Conservation (phyloP, 2,888 invertebrate species). For the Geophilus truncorum region DNA sequence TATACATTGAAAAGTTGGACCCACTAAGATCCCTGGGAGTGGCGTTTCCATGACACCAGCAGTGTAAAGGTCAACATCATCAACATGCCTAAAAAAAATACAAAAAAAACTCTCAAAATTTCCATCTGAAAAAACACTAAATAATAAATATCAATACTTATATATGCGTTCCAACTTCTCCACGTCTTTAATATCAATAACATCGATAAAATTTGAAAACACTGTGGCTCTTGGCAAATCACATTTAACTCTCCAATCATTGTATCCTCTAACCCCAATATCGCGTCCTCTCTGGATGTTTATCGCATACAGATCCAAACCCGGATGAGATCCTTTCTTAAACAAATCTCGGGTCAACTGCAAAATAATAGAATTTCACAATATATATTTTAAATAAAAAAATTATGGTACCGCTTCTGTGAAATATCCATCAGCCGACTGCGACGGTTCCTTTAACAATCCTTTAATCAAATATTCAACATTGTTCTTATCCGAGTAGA, state of each 20-base stretch:
- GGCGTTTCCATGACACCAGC: slow-evolving; percentile 28
- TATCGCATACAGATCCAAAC: slow-evolving; percentile 7
- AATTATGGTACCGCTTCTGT: background rate
- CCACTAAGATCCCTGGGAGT: background rate
- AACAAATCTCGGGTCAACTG: slow-evolving; percentile 5
- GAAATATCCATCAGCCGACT: background rate
- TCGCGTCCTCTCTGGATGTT: slow-evolving; percentile 15
- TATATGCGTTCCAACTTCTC: background rate
- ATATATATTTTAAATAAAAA: background rate
- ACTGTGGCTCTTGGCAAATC: background rate
- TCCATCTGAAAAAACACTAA: background rate
- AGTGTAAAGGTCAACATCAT: slow-evolving; percentile 32
- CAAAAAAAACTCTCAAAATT: background rate
- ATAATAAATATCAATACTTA: background rate
- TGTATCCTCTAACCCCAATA: background rate
- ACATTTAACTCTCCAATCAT: background rate
- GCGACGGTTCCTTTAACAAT: background rate
- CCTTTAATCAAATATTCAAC: background rate
- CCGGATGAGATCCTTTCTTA: background rate
- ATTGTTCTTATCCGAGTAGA: background rate
- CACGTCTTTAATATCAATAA: background rate
- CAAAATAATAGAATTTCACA: too few relatives aligned
- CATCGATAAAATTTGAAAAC: background rate
- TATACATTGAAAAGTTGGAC: slow-evolving; percentile 30
- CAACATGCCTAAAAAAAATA: background rate